Percentiles rank a stretch among this genome's conserved stretches.
These are phyloP conservation scores for Sphaerophoria rueppellii DNA, from an alignment of 2,888 invertebrate genomes.

Conservation along the genomic window DNA sequence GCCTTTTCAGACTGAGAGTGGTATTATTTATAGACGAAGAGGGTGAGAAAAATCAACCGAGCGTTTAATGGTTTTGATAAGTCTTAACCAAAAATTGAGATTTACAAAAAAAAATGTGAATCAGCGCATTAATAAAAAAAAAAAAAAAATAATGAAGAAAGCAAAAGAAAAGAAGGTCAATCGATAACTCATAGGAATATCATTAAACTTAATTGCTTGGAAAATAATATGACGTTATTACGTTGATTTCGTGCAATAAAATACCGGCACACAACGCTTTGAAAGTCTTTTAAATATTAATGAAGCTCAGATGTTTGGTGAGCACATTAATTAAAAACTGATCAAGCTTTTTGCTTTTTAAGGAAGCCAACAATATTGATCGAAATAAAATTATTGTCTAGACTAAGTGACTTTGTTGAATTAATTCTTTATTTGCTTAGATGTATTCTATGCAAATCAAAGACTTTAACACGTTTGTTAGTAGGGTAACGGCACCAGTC, in stretches of 20 bases:
- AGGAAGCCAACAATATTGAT: not conserved
- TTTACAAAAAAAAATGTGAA: not conserved
- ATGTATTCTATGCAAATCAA: constrained; percentile 11
- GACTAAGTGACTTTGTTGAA: constrained; percentile 12
- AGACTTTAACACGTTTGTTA: not conserved
- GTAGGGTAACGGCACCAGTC: too few species aligned
- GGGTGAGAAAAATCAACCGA: constrained; percentile 41
- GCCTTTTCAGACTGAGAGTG: constrained; percentile 4
- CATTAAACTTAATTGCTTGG: constrained; percentile 53
- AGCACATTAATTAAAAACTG: not conserved
- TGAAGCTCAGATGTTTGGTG: not conserved
- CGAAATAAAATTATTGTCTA: constrained; percentile 1
- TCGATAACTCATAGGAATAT: not conserved
- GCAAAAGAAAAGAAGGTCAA: constrained; percentile 15
- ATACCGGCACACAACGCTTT: constrained; percentile 2
- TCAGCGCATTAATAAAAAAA: not conserved
- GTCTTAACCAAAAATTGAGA: constrained; percentile 21
- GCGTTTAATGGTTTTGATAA: constrained; percentile 53
- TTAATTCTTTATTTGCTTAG: not conserved
- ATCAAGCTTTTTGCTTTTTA: not conserved
- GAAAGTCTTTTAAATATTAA: constrained; percentile 36
- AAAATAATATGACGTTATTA: constrained; percentile 54
- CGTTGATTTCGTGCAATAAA: constrained; percentile 21
- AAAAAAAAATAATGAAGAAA: not conserved
- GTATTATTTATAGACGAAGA: constrained; percentile 46